These are phyloP conservation scores for Diogma glabrata DNA, from an alignment of 2,888 invertebrate species.

Conservation along the genomic window DNA sequence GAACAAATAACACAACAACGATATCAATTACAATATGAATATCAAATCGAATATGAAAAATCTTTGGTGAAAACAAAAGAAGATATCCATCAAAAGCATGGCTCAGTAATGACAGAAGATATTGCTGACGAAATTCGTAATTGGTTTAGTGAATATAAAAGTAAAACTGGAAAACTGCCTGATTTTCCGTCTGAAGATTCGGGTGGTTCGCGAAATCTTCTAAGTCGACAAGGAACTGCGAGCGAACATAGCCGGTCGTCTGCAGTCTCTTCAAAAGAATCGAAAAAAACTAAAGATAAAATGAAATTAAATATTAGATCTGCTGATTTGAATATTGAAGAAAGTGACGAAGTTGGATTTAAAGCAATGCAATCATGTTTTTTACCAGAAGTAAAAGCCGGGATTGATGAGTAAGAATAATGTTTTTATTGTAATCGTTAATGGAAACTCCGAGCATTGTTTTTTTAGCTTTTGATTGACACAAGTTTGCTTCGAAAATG, in stretches of 20 bases:
- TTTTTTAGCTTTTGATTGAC: no score
- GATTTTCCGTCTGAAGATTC: conserved; percentile 86
- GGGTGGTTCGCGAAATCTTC: conserved; percentile 76
- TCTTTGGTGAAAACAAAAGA: conserved; percentile 50
- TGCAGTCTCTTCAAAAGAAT: conserved; percentile 63
- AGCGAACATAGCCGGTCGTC: conserved; percentile 72
- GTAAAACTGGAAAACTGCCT: conserved; percentile 75
- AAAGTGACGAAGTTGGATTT: conserved; percentile 45
- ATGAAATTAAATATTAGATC: conserved; percentile 43
- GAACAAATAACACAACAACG: conserved; percentile 43
- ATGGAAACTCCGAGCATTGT: no score
- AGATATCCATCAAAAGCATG: conserved; percentile 57
- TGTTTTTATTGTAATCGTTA: no score
- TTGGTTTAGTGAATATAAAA: conserved; percentile 76
- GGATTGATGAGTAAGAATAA: conserved; percentile 53
- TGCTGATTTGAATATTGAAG: conserved; percentile 44
- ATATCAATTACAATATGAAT: conserved; percentile 51
- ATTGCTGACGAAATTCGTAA: conserved; percentile 76
- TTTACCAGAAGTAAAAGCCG: conserved; percentile 55
- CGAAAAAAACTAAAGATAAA: conserved; percentile 65
- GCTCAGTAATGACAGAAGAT: conserved; percentile 68
- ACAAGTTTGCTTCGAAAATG: no score
- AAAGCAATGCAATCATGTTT: conserved; percentile 61
- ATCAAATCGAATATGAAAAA: conserved; percentile 56
- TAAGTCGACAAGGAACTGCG: conserved; percentile 70